Conservation (phyloP, 2,888 invertebrate species). For the Timema cristinae region DNA sequence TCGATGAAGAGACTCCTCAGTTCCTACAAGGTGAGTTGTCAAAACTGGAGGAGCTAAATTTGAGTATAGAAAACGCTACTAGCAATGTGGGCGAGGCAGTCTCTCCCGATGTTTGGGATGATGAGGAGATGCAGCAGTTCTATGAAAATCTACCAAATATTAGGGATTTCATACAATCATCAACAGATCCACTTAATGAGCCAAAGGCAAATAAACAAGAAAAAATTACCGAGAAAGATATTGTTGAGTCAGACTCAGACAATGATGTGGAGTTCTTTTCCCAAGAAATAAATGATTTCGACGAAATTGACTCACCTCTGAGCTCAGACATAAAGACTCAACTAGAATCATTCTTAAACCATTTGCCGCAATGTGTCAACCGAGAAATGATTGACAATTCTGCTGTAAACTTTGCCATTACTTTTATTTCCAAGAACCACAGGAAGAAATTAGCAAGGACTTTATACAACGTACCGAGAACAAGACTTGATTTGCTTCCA, state of each 20-base stretch:
- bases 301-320: constrained; percentile 46
- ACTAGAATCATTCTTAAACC: constrained; percentile 80
- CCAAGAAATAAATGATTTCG: constrained; percentile 47
- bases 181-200: neutral
- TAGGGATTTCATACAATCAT: constrained; percentile 59
- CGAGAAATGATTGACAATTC: constrained; percentile 93
- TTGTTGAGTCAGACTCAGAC: neutral
- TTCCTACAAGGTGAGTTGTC: constrained; percentile 46
- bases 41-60: constrained; percentile 7
- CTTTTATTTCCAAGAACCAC: constrained; percentile 90
- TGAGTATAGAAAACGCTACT: neutral
- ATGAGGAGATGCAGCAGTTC: constrained; percentile 90
- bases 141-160: constrained; percentile 91
- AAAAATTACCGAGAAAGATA: neutral
- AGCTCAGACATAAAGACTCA: constrained; percentile 56
- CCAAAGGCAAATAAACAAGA: neutral
- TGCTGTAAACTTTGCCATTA: constrained; percentile 89
- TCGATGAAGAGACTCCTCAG: constrained; percentile 74
- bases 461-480: constrained; percentile 87
- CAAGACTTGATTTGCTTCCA: constrained; percentile 87
- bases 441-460: constrained; percentile 83
- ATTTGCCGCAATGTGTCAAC: constrained; percentile 89
- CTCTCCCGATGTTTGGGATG: constrained; percentile 66
- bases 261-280: constrained; percentile 50
- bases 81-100: constrained; percentile 36